phyloP scores from a whole-genome alignment of 2,888 invertebrate species.

The Hyposoter dolosus region DNA sequence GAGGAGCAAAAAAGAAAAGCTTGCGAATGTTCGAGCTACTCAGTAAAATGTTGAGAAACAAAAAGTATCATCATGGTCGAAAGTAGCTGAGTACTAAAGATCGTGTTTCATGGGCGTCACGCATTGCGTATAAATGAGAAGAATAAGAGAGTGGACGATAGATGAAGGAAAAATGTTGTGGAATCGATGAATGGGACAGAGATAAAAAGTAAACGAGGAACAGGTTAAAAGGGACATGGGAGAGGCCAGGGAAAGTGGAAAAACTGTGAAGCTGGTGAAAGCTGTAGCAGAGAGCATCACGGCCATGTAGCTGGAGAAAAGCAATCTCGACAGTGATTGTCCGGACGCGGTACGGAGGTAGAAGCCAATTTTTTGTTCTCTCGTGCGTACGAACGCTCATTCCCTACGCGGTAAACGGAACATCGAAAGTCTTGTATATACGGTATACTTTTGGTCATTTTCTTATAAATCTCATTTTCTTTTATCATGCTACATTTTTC shows the following conservation, averaged over 20 bases:
- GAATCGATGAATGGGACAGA: background rate
- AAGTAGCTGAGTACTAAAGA: constrained; percentile 31
- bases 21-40: constrained; percentile 19
- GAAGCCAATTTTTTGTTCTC: constrained; percentile 78
- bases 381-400: constrained; percentile 75
- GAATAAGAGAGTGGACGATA: background rate
- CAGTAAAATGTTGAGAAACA: constrained; percentile 20
- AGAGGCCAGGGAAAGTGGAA: constrained; percentile 17
- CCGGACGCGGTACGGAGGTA: constrained; percentile 79
- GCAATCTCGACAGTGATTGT: constrained; percentile 81
- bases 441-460: constrained; percentile 19
- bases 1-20: constrained; percentile 26
- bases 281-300: constrained; percentile 36
- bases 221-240: constrained; percentile 32
- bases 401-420: constrained; percentile 67
- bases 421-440: constrained; percentile 45
- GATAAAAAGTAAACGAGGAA: constrained; percentile 35
- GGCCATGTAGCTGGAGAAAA: constrained; percentile 64
- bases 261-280: constrained; percentile 47
- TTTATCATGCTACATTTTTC: background rate
- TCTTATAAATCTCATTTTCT: constrained; percentile 43
- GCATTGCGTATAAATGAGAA: constrained; percentile 14
- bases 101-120: constrained; percentile 35
- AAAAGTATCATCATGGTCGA: constrained; percentile 29
- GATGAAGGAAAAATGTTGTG: background rate